A percentile compares a stretch with the other conserved stretches of the same genome.
These are phyloP conservation scores for Eupithecia inturbata DNA, from an alignment of 2,888 invertebrate species.

Conservation along the genomic window DNA sequence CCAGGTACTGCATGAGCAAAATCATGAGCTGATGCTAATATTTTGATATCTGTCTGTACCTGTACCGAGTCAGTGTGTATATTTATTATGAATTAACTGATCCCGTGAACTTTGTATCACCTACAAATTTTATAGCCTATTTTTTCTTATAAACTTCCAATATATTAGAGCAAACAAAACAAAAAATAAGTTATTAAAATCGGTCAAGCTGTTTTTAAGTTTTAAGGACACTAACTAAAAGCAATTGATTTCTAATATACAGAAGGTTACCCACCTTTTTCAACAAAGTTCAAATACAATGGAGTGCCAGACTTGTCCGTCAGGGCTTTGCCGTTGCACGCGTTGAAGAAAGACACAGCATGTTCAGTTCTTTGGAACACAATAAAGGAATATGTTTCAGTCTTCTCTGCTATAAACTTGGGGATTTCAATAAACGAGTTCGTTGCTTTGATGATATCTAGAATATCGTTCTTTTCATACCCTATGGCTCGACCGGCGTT, in stretches of 20 bases:
- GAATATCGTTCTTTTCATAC: constrained; percentile 86
- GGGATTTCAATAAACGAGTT: constrained; percentile 80
- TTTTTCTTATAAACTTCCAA: no score
- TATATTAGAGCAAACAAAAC: no score
- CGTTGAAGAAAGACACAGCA: constrained; percentile 83
- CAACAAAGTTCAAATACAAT: constrained; percentile 87
- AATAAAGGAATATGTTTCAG: constrained; percentile 93
- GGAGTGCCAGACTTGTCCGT: constrained; percentile 84
- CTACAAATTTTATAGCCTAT: no score
- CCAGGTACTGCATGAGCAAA: background rate
- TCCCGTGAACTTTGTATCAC: no score
- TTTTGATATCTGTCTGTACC: background rate
- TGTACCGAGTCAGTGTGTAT: background rate
- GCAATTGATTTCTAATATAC: no score
- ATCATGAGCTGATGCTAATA: background rate
- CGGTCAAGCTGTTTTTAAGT: no score
- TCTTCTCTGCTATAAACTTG: constrained; percentile 88
- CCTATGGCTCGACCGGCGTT: constrained; percentile 95
- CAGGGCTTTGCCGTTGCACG: constrained; percentile 85
- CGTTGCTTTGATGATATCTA: constrained; percentile 83
- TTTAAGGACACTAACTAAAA: no score
- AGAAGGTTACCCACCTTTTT: constrained; percentile 83
- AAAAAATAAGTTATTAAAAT: no score
- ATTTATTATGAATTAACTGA: no score
- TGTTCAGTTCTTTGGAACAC: constrained; percentile 80